Percentiles rank a stretch among this genome's conserved stretches.
Conservation (phyloP, 2,888 invertebrate genomes). For the Volucella bombylans region DNA sequence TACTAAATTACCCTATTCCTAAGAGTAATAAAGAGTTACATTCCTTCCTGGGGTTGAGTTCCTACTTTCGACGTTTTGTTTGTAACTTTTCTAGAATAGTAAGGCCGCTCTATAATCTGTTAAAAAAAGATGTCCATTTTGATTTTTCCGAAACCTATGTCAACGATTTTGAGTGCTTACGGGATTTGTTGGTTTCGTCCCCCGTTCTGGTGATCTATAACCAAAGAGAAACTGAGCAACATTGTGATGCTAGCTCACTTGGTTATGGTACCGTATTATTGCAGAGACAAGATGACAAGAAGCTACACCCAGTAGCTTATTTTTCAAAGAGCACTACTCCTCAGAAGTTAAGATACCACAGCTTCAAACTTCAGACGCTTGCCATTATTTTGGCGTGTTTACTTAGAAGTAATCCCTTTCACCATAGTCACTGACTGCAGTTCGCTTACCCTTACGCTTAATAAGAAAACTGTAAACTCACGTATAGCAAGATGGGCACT, state of each 20-base stretch:
- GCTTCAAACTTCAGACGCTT: too few relatives aligned
- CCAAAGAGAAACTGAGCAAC: conserved; percentile 74
- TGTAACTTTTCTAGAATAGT: too few relatives aligned
- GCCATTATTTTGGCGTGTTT: too few relatives aligned
- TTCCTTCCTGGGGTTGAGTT: too few relatives aligned
- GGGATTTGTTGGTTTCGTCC: neutral
- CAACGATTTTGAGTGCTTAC: neutral
- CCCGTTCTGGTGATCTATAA: conserved; percentile 76
- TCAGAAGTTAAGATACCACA: too few relatives aligned
- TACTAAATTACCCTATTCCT: too few relatives aligned
- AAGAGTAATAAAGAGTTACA: too few relatives aligned
- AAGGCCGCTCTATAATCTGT: conserved; percentile 5
- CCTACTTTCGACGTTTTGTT: too few relatives aligned
- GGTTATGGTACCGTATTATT: conserved; percentile 76
- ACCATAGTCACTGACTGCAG: conserved; percentile 75
- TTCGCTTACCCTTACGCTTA: conserved; percentile 75
- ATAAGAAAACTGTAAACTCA: conserved; percentile 75
- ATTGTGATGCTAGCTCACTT: conserved; percentile 76
- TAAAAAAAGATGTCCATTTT: conserved; percentile 11
- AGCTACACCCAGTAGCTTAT: conserved; percentile 75
- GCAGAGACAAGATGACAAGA: conserved; percentile 72
- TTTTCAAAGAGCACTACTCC: conserved; percentile 68
- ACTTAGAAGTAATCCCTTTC: too few relatives aligned
- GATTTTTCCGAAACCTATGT: conserved; percentile 1
- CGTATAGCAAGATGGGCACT: conserved; percentile 78